These are phyloP conservation scores for Orchesella flavescens DNA, from an alignment of 2,888 invertebrate species.

Conservation along the genomic window DNA sequence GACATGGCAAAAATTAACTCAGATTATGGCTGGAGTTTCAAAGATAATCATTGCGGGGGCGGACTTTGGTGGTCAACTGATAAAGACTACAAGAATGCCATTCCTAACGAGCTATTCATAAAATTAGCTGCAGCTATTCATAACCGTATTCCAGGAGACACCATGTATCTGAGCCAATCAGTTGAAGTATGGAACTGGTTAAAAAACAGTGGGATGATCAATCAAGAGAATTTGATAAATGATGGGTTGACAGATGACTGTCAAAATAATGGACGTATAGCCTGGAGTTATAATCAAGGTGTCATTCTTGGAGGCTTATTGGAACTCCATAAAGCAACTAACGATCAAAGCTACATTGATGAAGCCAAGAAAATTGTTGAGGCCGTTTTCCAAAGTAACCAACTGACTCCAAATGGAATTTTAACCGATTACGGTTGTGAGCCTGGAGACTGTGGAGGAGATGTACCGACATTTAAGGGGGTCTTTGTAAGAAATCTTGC, in stretches of 20 bases:
- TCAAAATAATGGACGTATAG: conserved; percentile 61
- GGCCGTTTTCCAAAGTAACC: conserved; percentile 60
- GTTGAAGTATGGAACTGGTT: conserved; percentile 68
- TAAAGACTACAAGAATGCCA: conserved; percentile 66
- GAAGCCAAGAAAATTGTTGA: conserved; percentile 66
- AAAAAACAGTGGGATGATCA: conserved; percentile 65
- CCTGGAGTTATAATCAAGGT: conserved; percentile 71
- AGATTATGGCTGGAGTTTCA: conserved; percentile 66
- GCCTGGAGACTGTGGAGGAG: conserved; percentile 45
- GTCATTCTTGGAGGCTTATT: conserved; percentile 68
- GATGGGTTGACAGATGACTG: conserved; percentile 68
- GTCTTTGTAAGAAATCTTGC: conserved; percentile 68
- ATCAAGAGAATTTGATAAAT: conserved; percentile 66
- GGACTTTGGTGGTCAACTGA: conserved; percentile 63
- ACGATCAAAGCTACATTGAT: conserved; percentile 43
- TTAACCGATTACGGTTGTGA: conserved; percentile 68
- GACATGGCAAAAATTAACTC: conserved; percentile 68
- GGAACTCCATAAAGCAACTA: conserved; percentile 62
- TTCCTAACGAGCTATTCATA: conserved; percentile 69
- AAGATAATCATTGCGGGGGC: conserved; percentile 65
- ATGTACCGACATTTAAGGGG: conserved; percentile 67
- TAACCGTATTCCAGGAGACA: conserved; percentile 65
- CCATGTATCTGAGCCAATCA: conserved; percentile 60
- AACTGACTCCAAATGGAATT: conserved; percentile 65
- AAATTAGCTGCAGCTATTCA: conserved; percentile 68